Evolutionary conservation across 1,140 invertebrate genomes (phyloP), one percentile per base, ranked within the genome.

Genomic region (Drosophila lacertosa): DNA sequence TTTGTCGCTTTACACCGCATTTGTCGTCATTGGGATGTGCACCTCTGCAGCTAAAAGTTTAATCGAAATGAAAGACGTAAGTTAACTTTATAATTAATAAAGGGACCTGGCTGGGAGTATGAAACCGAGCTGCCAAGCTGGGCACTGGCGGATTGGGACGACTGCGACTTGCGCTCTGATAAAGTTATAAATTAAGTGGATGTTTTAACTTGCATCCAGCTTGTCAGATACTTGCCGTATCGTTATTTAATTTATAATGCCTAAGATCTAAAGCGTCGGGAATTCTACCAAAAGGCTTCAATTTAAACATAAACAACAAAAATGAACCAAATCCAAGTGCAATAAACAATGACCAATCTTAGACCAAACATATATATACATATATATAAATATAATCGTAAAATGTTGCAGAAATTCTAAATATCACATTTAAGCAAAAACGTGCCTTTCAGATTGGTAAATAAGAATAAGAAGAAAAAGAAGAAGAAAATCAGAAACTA

Each of bases 51-150:
- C 2, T 29, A 29, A 6, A 6, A 7, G 0, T 11, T 10, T 6
- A 9, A 89, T 29, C 45, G 1, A 32, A 37, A 7, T 29, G 24
- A 35, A 5, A 2, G 1, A 7, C 22, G 24, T 29, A 5, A 2
- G 1, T 11, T 42, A 13, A n/a, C 33, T 7, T 22, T 22, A 7
- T 57, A 33, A 24, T 60, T 10, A 9, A 16, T 59, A 15, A 16
- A 96, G 95, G 97, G 97, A 40, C 95, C 96, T 32, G 96, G 95
- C 18, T 98, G 97, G 97, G 95, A 95, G 82, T 98, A 96, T 91
- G 94, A 97, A 91, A 98, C 97, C 0, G 95, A 96, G 75, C 92
- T 98, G 58, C 97, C 97, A 1, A 94, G 95, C 26, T 98, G 97
- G 97, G 97, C 97, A 10, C 93, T 93, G 76, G 93, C 95, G 16